Percentiles rank a stretch among this genome's conserved stretches.
Evolutionary conservation across 2,797 vertebrate species (phyloP).

Genomic region (Sebastes itinus): DNA sequence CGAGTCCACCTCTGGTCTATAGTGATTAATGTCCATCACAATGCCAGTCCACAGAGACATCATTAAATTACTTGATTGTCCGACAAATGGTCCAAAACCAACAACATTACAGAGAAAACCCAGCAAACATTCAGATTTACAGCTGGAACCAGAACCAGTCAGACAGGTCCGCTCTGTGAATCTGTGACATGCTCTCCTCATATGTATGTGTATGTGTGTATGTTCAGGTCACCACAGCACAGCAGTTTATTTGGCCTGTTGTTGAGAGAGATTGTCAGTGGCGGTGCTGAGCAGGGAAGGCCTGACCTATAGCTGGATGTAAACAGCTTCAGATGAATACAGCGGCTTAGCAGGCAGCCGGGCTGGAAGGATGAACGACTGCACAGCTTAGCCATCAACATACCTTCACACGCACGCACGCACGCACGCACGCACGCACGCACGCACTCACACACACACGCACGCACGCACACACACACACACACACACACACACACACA

Average conservation of each 20-base stretch:
- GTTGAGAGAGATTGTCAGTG: conserved; percentile 9
- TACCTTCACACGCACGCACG: neutral
- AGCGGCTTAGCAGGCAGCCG: conserved; percentile 38
- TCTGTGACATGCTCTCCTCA: neutral
- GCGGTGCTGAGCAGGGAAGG: conserved; percentile 16
- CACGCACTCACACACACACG: conserved; percentile 21
- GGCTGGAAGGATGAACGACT: conserved; percentile 59
- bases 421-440: neutral
- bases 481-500: too few species aligned
- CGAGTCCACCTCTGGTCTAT: too few species aligned
- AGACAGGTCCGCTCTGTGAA: neutral
- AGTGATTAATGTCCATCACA: neutral
- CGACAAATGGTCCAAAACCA: neutral
- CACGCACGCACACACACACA: neutral
- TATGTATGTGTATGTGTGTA: neutral
- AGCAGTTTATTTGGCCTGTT: conserved; percentile 22
- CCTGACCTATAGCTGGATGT: conserved; percentile 60
- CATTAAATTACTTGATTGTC: neutral
- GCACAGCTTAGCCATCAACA: conserved; percentile 64
- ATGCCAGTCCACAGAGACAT: neutral
- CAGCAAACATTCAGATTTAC: neutral
- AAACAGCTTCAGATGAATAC: conserved; percentile 67
- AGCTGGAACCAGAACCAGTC: neutral
- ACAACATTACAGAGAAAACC: neutral
- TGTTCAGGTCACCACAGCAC: neutral